Evolutionary conservation across 2,888 invertebrate genomes (phyloP).

Genomic region (Drosophila seclusa): DNA sequence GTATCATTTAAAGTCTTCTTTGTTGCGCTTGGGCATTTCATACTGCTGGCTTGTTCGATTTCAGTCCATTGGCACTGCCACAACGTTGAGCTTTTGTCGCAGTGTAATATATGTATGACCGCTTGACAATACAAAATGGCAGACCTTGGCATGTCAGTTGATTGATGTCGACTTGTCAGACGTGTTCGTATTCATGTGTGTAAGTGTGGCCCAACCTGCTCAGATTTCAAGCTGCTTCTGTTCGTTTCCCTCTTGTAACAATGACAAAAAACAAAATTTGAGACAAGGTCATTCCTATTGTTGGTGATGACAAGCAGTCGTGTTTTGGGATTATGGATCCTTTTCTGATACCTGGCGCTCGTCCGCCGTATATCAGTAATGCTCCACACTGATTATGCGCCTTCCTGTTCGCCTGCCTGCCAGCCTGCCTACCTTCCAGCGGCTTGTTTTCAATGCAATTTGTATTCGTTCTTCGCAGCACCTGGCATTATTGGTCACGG

Average conservation of each 20-base stretch:
- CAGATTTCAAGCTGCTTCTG: slow-evolving; percentile 1
- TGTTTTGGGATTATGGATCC: slow-evolving; percentile 23
- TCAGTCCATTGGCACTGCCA: background rate
- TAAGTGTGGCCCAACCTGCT: slow-evolving; percentile 6
- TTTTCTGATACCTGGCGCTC: background rate
- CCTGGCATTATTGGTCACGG: slow-evolving; percentile 78
- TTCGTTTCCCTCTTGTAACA: slow-evolving; percentile 17
- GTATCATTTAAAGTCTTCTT: background rate
- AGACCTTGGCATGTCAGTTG: slow-evolving; percentile 55
- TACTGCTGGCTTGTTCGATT: background rate
- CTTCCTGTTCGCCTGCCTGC: background rate
- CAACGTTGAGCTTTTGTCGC: slow-evolving; percentile 9
- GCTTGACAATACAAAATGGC: slow-evolving; percentile 41
- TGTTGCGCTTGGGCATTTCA: background rate
- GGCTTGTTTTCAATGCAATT: slow-evolving; percentile 27
- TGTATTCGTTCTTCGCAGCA: slow-evolving; percentile 47
- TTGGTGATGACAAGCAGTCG: slow-evolving; percentile 13
- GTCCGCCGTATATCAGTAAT: background rate
- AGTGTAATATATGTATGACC: slow-evolving; percentile 9
- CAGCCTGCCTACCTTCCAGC: background rate
- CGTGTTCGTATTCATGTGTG: slow-evolving; percentile 20
- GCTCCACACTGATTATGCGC: background rate
- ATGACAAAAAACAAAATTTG: slow-evolving; percentile 28
- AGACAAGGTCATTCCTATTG: slow-evolving; percentile 22
- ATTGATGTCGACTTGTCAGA: slow-evolving; percentile 70